Evolutionary conservation across 2,888 invertebrate species (phyloP), one percentile per base, ranked within the genome.

Genomic region (Oxytorus armatus): DNA sequence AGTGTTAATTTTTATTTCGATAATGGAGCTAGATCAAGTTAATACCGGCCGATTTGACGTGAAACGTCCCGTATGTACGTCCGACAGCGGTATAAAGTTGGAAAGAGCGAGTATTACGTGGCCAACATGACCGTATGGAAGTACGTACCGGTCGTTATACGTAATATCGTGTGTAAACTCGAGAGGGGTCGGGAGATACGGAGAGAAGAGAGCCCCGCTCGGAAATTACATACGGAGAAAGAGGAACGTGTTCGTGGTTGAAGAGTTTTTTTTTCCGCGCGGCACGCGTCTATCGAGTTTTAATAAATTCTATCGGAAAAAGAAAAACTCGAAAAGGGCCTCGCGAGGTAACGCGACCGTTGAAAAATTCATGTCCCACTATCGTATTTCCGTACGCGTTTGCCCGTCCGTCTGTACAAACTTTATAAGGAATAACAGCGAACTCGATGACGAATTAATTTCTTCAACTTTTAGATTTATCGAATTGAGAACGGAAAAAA

Each of bases 371-470:
- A 29, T 5, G 29, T 29, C 3, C n/a, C n/a, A n/a, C n/a, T n/a
- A n/a, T n/a, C n/a, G n/a, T n/a, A n/a, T n/a, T n/a, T n/a, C n/a
- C n/a, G n/a, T n/a, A n/a, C n/a, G n/a, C n/a, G n/a, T n/a, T n/a
- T n/a, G n/a, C n/a, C n/a, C n/a, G n/a, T n/a, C n/a, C n/a, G n/a
- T n/a, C n/a, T n/a, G n/a, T n/a, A n/a, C n/a, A n/a, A n/a, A n/a
- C n/a, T n/a, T n/a, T 29, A 29, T 29, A 29, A 2, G 29, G 5
- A 29, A 74, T 49, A 79, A 79, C 69, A 42, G 51, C 74, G 79
- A 51, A 74, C 79, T 79, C 79, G 79, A 74, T 75, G 47, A 76
- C 65, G 21, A 79, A 76, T 76, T 79, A 63, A 75, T 79, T 76
- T 66, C 42, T 29, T n/a, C n/a, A n/a, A n/a, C n/a, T n/a, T n/a